Evolutionary conservation across 1,140 invertebrate species (phyloP), one percentile per base, ranked within the genome.

Genomic region (Cotesia vestalis): DNA sequence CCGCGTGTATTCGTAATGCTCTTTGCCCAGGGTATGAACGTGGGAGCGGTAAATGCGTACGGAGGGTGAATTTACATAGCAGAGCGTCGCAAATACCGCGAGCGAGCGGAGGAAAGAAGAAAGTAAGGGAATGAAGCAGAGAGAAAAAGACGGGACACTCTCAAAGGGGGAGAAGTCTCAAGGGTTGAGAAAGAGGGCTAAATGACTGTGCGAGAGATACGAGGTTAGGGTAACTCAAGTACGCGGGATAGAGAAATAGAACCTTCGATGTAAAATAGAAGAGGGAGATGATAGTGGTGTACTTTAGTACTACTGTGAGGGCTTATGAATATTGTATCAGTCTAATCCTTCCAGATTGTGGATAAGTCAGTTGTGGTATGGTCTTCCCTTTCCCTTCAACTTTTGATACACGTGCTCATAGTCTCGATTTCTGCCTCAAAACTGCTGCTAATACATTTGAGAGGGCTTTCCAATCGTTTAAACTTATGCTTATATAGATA

Each of bases 311-410:
- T 70, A 75, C 72, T 72, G 68, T 67, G 66, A 75, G 77, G 77
- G 80, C 81, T 83, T 82, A 83, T 83, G 80, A 84, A 84, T 84
- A 84, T 84, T 83, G 79, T 84, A 84, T 82, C 81, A 84, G 78
- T 70, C 80, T 84, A 80, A 84, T 84, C 83, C 80, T 79, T 73
- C 77, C 77, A 81, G 80, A 83, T 82, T 81, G 80, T 83, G 81
- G 81, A 81, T 81, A 83, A 83, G 66, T 55, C 66, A 67, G 66
- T 67, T 6, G 51, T 64, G 12, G 8, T 67, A 40, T 67, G 40
- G 14, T 51, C 20, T 67, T 11, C 12, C 66, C 53, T 40, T 34
- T 52, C 35, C 14, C 53, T 67, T 5, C n/a, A 3, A 51, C 27
- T 14, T 12, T 51, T 12, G n/a, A n/a, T 20, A 14, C 53, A n/a